phyloP scores from a whole-genome alignment of 2,888 invertebrate genomes.

The Dryocosmus kuriphilus region DNA sequence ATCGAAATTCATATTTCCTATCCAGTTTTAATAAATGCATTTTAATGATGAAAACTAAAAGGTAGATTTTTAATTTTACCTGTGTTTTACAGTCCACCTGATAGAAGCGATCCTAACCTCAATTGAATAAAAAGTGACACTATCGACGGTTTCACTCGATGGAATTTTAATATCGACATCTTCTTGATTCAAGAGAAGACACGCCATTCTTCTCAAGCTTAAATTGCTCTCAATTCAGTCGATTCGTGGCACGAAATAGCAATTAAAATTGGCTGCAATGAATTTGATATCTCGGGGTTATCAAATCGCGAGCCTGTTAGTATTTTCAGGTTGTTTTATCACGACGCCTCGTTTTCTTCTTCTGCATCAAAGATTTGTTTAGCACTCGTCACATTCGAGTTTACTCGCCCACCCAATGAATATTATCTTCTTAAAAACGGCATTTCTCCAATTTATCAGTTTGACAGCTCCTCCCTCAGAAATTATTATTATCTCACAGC shows the following conservation, averaged over 20 bases:
- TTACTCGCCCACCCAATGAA: conserved; percentile 1
- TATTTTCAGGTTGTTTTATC: not conserved
- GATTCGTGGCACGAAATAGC: not conserved
- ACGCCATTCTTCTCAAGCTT: conserved; percentile 82
- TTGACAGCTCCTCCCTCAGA: conserved; percentile 18
- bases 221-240: not conserved
- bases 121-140: conserved; percentile 87
- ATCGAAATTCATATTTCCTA: no score
- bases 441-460: conserved; percentile 19
- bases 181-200: conserved; percentile 84
- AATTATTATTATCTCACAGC: not conserved
- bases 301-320: not conserved
- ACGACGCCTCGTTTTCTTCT: not conserved
- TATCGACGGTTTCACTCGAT: conserved; percentile 82
- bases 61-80: conserved; percentile 72
- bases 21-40: not conserved
- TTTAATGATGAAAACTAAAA: not conserved
- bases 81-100: conserved; percentile 90
- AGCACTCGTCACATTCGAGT: not conserved
- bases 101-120: conserved; percentile 84
- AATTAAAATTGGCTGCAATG: not conserved
- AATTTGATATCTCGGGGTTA: not conserved
- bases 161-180: conserved; percentile 85
- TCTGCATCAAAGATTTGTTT: not conserved
- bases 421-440: not conserved